phyloP scores from a whole-genome alignment of 2,888 invertebrate species.

The Euplagia quadripunctaria region DNA sequence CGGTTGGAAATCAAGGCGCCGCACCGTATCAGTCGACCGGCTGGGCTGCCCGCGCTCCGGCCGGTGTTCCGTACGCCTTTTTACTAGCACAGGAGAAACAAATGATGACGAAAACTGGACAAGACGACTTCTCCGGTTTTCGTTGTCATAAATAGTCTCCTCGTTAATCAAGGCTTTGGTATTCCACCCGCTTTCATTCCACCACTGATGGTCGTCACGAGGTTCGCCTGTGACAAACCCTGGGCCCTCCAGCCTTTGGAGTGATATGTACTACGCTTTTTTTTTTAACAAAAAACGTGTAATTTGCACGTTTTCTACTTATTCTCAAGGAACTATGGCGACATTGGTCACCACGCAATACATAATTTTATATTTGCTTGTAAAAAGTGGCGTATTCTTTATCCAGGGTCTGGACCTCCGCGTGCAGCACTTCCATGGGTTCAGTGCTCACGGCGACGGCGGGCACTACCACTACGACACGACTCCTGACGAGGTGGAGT shows the following conservation, averaged over 20 bases:
- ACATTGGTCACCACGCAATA: no score
- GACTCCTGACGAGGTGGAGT: conserved; percentile 94
- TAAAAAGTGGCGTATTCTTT: not conserved
- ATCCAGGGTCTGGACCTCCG: conserved; percentile 94
- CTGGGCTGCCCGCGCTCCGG: no score
- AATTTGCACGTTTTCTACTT: no score
- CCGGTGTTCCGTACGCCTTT: not conserved
- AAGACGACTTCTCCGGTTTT: not conserved
- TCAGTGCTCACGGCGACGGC: conserved; percentile 93
- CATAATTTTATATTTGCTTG: not conserved
- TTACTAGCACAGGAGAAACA: not conserved
- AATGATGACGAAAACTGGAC: no score
- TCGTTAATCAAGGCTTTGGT: not conserved
- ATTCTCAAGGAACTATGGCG: no score
- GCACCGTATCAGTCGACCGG: not conserved
- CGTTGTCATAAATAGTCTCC: not conserved
- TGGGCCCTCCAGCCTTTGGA: not conserved
- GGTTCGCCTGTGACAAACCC: not conserved
- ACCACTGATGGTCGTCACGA: not conserved
- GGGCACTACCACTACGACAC: conserved; percentile 99
- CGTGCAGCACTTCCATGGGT: conserved; percentile 98
- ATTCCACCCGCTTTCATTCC: not conserved
- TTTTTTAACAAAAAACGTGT: not conserved
- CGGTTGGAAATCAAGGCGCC: not conserved
- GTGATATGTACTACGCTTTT: not conserved